Evolutionary conservation across 2,113 vertebrate genomes (phyloP).

Genomic region (Amia ocellicauda): DNA sequence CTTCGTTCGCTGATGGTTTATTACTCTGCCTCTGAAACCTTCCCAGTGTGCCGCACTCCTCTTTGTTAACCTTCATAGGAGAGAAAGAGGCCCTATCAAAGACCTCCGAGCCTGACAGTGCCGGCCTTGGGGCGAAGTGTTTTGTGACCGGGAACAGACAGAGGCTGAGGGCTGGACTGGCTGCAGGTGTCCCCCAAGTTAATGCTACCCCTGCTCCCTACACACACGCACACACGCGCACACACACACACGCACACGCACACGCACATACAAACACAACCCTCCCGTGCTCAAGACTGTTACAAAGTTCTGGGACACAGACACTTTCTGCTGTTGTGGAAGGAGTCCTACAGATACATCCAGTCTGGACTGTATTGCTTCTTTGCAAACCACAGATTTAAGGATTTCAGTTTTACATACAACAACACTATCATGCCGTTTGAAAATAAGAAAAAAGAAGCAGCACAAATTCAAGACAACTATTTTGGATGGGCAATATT

Average conservation of each 20-base stretch:
- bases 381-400: conserved; percentile 3
- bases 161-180: neutral
- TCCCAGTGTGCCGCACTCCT: neutral
- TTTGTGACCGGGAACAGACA: neutral
- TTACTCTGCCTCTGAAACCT: neutral
- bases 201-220: neutral
- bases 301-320: no score
- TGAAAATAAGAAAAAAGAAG: no score
- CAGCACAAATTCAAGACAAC: no score
- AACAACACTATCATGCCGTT: no score
- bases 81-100: neutral
- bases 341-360: neutral
- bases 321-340: neutral
- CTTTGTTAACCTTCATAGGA: conserved; percentile 4
- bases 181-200: neutral
- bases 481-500: no score
- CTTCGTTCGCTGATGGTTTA: neutral
- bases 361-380: neutral
- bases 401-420: no score
- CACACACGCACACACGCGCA: no score
- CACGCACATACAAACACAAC: no score
- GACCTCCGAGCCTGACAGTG: no score
- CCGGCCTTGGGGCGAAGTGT: neutral
- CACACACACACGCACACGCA: neutral
- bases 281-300: no score